Conservation (phyloP, 2,888 invertebrate species). For the Drosophila kambysellisi region DNA sequence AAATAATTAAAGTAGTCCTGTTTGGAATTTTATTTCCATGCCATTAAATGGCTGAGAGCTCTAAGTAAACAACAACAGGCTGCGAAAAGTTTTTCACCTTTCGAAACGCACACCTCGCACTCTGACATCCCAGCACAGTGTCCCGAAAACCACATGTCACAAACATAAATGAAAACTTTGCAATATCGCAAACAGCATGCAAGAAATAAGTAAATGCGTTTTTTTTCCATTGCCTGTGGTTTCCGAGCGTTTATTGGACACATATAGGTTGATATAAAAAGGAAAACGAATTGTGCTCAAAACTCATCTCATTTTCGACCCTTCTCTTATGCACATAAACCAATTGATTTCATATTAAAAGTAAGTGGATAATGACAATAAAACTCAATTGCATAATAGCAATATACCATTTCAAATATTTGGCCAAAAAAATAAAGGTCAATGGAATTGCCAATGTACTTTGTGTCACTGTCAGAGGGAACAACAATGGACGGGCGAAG, state of each 20-base stretch:
- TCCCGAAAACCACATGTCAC: conserved; percentile 1
- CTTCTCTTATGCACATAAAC: neutral
- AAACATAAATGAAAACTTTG: conserved; percentile 53
- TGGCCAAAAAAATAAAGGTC: conserved; percentile 1
- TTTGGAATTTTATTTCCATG: conserved; percentile 9
- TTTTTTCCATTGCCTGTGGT: neutral
- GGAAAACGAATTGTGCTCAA: neutral
- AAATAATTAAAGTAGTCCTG: conserved; percentile 7
- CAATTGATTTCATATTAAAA: neutral
- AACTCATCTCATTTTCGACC: neutral
- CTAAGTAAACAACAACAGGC: conserved; percentile 36
- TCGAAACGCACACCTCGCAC: conserved; percentile 30
- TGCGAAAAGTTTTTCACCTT: conserved; percentile 40
- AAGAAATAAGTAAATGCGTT: conserved; percentile 11
- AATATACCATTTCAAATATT: conserved; percentile 2
- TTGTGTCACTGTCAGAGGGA: conserved; percentile 11
- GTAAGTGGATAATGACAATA: conserved; percentile 11
- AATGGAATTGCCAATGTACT: neutral
- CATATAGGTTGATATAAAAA: neutral
- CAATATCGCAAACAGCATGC: conserved; percentile 56
- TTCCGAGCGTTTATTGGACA: neutral
- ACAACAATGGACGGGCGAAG: conserved; percentile 15
- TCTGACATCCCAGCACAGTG: neutral
- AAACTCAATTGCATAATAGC: neutral
- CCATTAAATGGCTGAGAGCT: conserved; percentile 18